These are phyloP conservation scores for Pseudococcus jackbeardsleyi DNA, from an alignment of 2,888 invertebrate genomes.

Conservation along the genomic window DNA sequence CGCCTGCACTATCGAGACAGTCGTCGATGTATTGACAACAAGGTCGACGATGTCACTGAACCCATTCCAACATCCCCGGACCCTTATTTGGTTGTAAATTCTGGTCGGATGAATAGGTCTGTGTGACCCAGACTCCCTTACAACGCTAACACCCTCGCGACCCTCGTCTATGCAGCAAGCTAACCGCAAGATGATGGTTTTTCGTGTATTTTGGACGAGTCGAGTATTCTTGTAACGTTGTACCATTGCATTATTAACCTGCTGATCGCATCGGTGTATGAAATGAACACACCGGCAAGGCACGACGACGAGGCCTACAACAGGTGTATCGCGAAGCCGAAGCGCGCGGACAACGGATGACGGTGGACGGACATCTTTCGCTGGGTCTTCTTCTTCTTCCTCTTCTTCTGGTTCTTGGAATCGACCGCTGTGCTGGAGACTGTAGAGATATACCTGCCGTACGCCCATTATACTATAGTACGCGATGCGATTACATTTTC, in stretches of 20 bases:
- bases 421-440: background rate
- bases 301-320: background rate
- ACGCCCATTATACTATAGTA: background rate
- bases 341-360: background rate
- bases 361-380: background rate
- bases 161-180: background rate
- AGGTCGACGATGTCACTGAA: slow-evolving; percentile 3
- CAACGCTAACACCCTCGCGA: background rate
- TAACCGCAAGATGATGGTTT: background rate
- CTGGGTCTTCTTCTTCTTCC: background rate
- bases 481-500: background rate
- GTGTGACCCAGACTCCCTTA: background rate
- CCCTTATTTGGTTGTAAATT: background rate
- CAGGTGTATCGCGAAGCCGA: background rate
- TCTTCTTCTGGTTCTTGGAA: background rate
- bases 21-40: background rate
- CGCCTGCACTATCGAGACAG: background rate
- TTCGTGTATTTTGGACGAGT: background rate
- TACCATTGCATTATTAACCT: background rate
- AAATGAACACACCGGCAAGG: background rate
- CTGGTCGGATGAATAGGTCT: background rate
- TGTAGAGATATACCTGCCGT: background rate
- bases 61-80: background rate
- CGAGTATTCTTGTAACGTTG: too few relatives aligned
- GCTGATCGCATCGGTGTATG: background rate